Conservation (phyloP, 2,888 invertebrate genomes). For the Mythimna pallens region DNA sequence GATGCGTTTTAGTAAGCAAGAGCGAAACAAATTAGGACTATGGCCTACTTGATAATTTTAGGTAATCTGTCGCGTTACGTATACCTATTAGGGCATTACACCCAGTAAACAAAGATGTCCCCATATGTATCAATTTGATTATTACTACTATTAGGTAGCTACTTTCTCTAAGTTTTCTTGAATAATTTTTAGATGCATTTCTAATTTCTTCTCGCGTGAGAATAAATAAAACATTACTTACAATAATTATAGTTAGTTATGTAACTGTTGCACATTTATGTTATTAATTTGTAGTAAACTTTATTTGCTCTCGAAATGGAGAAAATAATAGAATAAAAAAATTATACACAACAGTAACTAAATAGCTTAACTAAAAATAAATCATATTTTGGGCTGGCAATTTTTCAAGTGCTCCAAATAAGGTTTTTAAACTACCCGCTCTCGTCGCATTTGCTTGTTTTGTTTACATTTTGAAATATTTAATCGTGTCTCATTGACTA, state of each 20-base stretch:
- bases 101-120: background rate
- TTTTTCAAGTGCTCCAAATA: background rate
- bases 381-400: background rate
- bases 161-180: background rate
- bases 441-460: background rate
- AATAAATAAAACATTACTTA: constrained; percentile 27
- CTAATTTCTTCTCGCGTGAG: constrained; percentile 40
- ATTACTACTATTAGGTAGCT: background rate
- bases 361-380: too few species aligned
- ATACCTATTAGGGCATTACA: constrained; percentile 36
- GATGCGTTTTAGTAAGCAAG: constrained; percentile 2
- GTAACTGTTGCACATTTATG: constrained; percentile 6
- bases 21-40: constrained; percentile 17
- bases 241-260: background rate
- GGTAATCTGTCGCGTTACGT: constrained; percentile 35
- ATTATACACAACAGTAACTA: background rate
- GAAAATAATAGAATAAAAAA: background rate
- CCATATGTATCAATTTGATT: too few species aligned
- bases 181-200: constrained; percentile 11
- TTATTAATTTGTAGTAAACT: background rate
- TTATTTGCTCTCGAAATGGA: background rate
- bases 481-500: background rate
- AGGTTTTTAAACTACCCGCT: constrained; percentile 33
- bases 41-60: constrained; percentile 39
- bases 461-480: constrained; percentile 29